phyloP scores from a whole-genome alignment of 2,797 vertebrate genomes.

The Microchirus variegatus region DNA sequence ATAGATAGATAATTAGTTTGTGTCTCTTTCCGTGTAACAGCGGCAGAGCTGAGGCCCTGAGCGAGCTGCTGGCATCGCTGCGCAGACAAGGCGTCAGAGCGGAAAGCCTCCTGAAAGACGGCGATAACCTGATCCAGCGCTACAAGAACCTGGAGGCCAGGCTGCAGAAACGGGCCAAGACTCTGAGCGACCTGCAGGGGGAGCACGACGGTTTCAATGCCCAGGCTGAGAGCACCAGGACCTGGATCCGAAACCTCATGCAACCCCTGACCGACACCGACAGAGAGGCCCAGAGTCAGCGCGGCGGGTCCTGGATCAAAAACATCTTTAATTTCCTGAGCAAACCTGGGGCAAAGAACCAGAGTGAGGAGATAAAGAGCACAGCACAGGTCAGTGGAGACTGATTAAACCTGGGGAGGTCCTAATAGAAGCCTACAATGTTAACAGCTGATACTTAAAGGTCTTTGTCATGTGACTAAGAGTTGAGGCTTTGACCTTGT shows the following conservation, averaged over 20 bases:
- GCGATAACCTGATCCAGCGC: conserved; percentile 76
- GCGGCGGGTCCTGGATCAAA: too few species aligned
- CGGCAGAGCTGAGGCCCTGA: conserved; percentile 76
- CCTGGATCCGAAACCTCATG: conserved; percentile 80
- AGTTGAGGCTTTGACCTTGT: too few species aligned
- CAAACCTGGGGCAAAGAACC: too few species aligned
- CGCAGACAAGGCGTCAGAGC: conserved; percentile 81
- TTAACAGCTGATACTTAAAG: too few species aligned
- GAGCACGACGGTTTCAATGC: conserved; percentile 70
- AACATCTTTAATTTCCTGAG: too few species aligned
- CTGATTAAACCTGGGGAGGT: not conserved
- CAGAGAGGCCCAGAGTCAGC: conserved; percentile 57
- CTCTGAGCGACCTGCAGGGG: conserved; percentile 55
- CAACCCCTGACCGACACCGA: conserved; percentile 68
- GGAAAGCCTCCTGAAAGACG: conserved; percentile 78
- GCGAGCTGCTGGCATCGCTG: conserved; percentile 78
- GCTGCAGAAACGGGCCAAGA: conserved; percentile 63
- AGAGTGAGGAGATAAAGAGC: conserved; percentile 60
- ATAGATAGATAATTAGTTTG: too few species aligned
- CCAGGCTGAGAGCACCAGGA: conserved; percentile 71
- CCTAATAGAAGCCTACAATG: too few species aligned
- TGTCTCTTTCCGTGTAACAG: conserved; percentile 61
- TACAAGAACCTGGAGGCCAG: conserved; percentile 78
- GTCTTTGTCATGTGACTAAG: too few species aligned
- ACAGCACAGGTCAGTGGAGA: conserved; percentile 81